Percentiles rank a stretch among this genome's conserved stretches.
phyloP scores from a whole-genome alignment of 2,797 vertebrate species.

The Danio albolineatus region DNA sequence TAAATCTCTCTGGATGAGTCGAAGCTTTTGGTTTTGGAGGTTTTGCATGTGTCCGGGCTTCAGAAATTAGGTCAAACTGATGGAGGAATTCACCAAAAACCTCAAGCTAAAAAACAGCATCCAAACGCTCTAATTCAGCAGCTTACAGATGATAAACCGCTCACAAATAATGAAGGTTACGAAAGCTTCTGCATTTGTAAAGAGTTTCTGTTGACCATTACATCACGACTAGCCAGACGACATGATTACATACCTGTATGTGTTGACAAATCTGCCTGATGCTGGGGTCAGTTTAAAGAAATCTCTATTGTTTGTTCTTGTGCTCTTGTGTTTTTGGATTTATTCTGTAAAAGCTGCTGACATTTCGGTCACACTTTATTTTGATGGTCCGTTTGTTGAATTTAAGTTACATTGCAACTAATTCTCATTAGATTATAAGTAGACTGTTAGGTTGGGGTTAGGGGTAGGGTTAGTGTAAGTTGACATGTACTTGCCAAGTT shows the following conservation, averaged over 20 bases:
- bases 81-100: constrained; percentile 30
- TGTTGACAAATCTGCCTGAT: too few species aligned
- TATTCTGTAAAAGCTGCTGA: too few species aligned
- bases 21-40: constrained; percentile 12
- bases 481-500: too few species aligned
- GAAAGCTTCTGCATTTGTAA: not conserved
- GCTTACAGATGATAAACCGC: constrained; percentile 18
- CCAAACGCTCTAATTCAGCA: not conserved
- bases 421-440: too few species aligned
- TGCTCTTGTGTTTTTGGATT: too few species aligned
- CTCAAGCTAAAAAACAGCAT: constrained; percentile 18
- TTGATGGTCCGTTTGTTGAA: too few species aligned
- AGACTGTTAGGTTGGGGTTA: too few species aligned
- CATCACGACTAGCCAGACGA: constrained; percentile 8
- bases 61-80: constrained; percentile 2
- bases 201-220: constrained; percentile 18
- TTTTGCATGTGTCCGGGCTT: constrained; percentile 14
- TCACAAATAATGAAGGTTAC: constrained; percentile 7
- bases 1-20: constrained; percentile 13
- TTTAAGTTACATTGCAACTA: too few species aligned
- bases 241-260: not conserved
- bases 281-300: too few species aligned
- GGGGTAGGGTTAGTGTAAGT: too few species aligned
- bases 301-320: too few species aligned
- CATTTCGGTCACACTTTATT: too few species aligned